Evolutionary conservation across 1,140 invertebrate genomes (phyloP).

Genomic region (Pseudobourletiella spinata): DNA sequence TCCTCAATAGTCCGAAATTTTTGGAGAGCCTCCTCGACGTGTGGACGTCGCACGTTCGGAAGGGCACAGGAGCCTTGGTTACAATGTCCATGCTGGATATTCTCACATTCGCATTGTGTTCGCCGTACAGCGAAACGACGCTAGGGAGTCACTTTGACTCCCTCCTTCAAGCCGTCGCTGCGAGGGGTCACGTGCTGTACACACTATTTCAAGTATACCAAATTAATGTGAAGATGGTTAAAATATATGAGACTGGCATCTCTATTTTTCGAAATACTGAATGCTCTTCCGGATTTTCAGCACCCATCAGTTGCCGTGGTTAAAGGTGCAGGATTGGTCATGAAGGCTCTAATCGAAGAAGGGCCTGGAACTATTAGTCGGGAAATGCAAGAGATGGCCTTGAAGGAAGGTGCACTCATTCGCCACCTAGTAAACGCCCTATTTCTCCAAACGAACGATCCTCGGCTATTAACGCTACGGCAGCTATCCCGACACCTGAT

Average conservation of each 20-base stretch:
- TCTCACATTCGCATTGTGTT: conserved; percentile 95
- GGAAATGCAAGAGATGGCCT: conserved; percentile 89
- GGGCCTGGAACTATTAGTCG: conserved; percentile 79
- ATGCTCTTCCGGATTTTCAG: too few relatives aligned
- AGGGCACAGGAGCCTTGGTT: conserved; percentile 52
- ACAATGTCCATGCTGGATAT: conserved; percentile 92
- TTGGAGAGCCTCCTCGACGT: conserved; percentile 86
- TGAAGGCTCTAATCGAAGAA: conserved; percentile 97
- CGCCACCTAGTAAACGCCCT: conserved; percentile 85
- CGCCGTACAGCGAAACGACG: conserved; percentile 98
- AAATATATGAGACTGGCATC: too few relatives aligned
- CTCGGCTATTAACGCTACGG: conserved; percentile 67
- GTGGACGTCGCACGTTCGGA: conserved; percentile 79
- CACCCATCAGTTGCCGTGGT: conserved; percentile 96
- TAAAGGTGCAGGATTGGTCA: conserved; percentile 92
- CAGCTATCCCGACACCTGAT: conserved; percentile 94
- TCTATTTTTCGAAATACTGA: background rate
- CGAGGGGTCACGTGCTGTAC: conserved; percentile 80
- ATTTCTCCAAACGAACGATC: conserved; percentile 69
- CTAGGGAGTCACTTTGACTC: conserved; percentile 95
- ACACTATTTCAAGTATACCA: conserved; percentile 77
- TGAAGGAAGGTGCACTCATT: conserved; percentile 94
- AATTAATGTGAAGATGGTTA: conserved; percentile 18
- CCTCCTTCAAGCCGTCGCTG: conserved; percentile 76
- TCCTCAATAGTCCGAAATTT: conserved; percentile 86